These are phyloP conservation scores for Ophioninae sp. DNA, from an alignment of 2,888 invertebrate species.

Conservation along the genomic window DNA sequence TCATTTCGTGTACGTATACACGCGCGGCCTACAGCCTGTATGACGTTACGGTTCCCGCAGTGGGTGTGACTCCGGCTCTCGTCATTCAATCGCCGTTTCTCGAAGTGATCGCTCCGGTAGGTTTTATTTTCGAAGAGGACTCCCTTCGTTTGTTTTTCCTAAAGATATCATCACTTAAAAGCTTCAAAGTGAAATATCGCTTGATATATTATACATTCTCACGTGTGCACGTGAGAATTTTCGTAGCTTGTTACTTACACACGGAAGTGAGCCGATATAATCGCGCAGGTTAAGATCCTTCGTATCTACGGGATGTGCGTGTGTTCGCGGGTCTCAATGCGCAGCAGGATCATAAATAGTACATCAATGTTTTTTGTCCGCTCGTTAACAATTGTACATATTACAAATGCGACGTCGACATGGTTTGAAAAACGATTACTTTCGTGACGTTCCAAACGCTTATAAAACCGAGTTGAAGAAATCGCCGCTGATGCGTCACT, in stretches of 20 bases:
- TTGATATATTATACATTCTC: neutral
- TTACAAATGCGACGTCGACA: neutral
- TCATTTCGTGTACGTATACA: neutral
- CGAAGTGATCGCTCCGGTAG: constrained; percentile 56
- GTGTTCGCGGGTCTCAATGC: neutral
- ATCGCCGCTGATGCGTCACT: neutral
- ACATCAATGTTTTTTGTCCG: neutral
- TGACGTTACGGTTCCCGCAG: constrained; percentile 39
- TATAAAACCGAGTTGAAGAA: neutral
- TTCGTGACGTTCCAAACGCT: neutral
- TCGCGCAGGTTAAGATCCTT: neutral
- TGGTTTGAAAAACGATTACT: neutral
- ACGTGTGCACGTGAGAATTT: neutral
- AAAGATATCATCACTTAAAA: neutral
- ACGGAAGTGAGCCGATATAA: neutral
- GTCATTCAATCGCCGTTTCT: constrained; percentile 53
- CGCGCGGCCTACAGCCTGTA: neutral
- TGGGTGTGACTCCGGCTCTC: constrained; percentile 52
- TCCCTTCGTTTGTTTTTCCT: neutral
- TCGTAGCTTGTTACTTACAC: neutral
- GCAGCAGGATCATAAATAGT: neutral
- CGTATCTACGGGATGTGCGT: neutral
- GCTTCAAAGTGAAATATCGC: neutral
- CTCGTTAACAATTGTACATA: neutral
- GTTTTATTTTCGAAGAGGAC: constrained; percentile 14